Base-by-base conservation (phyloP, 1,140 invertebrate species). In the Scaptomyza montana region DNA sequence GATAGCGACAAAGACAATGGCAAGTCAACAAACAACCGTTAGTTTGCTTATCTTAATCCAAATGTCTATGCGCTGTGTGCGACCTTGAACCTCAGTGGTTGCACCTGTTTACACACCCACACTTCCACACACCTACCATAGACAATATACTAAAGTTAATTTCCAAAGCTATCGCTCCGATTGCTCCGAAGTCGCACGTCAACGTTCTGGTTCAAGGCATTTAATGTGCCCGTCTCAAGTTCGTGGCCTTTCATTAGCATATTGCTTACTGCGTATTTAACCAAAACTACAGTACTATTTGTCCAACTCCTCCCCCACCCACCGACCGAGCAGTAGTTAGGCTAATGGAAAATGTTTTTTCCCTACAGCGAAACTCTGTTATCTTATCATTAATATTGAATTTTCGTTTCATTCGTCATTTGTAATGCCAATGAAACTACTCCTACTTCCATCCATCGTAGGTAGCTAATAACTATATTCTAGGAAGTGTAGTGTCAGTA, bases 231-330 rank as follows among this genome's bases (percentile, higher is more conserved):
- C 19, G n/a, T 65, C 84, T 87, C 82, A 87, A 87, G 82, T 87
- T 87, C 82, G 84, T 62, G 82, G 82, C 54, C 82, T 76, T 87
- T 87, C 82, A 89, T 87, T 87, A 87, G 78, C 82, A 89, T 89
- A 79, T 89, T 76, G 57, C 70, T 57, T 19, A 39, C 49, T 68
- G 43, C 36, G 50, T 56, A 68, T 13, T 70, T 60, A 70, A 13
- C 61, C 55, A 25, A 73, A 74, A 74, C 56, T 55, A 53, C 39
- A n/a, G 5, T 5, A n/a, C 12, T 43, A 49, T 61, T 39, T 9
- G 46, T 51, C 19, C 30, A 36, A 47, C 60, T 30, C 25, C 7
- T 25, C 61, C 41, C 28, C 10, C 30, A 33, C 30, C 30, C 30
- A 33, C 30, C 1, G 4, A 28, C 7, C 10, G 0, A 49, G 25